Evolutionary conservation across 2,888 invertebrate genomes (phyloP), one percentile per base, ranked within the genome.

Genomic region (Drosophila eohydei): DNA sequence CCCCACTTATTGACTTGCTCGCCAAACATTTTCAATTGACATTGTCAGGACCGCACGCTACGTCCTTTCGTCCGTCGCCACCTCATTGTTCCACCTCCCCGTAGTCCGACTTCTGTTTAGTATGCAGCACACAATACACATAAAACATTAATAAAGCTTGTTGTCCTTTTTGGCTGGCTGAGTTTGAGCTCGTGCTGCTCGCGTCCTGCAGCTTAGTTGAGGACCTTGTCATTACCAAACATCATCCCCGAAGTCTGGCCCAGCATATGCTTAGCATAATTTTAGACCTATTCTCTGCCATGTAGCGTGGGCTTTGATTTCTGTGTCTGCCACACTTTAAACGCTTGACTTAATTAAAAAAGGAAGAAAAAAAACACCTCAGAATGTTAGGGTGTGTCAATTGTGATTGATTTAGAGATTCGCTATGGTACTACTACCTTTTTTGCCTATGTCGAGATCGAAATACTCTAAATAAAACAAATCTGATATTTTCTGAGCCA

Each of bases 81-180:
- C 11, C 46, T 12, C 7, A 12, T 9, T 4, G 12, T 0, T 40
- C n/a, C 9, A 7, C 34, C n/a, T 9, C 11, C 16, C 46, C 36
- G 5, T 14, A 4, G 21, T 12, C 46, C 0, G 21, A 14, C 46
- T 55, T 8, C 79, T 79, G 70, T 71, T 88, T 88, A 82, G 79
- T 88, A 88, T 88, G 88, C 88, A 79, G 77, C 81, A 78, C 89
- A 89, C 81, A 85, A 80, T 82, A 71, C 82, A 81, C 81, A 86
- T 85, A 80, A 85, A 90, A 89, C 89, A 90, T 89, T 83, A 87
- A 90, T 86, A 89, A 88, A 81, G 89, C 89, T 86, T 87, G 85
- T 86, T 86, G 87, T 83, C 89, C 89, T 88, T 83, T 87, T 88
- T 76, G 80, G 56, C 71, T 83, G 79, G 79, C 73, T 86, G 85